A percentile compares a stretch with the other conserved stretches of the same genome.
These are phyloP conservation scores for Erebia palarica DNA, from an alignment of 2,888 invertebrate genomes.

Conservation along the genomic window DNA sequence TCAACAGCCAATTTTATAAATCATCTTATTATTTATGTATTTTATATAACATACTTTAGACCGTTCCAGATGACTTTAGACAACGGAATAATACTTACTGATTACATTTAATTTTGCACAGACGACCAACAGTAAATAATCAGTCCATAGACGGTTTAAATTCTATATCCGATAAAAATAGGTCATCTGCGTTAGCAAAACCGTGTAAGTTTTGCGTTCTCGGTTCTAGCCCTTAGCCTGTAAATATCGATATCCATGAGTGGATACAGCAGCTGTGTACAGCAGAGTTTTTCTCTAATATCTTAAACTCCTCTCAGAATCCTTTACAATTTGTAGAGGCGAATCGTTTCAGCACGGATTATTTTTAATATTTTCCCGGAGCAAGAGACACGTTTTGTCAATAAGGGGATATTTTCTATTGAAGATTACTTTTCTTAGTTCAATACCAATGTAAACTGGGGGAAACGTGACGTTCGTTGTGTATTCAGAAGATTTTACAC, in stretches of 20 bases:
- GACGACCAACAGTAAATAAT: no score
- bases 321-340: slow-evolving; percentile 49
- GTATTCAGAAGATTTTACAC: slow-evolving; percentile 43
- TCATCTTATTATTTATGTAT: no score
- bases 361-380: slow-evolving; percentile 62
- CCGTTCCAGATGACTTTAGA: no score
- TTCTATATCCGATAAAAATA: not conserved
- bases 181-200: not conserved
- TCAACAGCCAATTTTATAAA: no score
- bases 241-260: not conserved
- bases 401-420: slow-evolving; percentile 63
- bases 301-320: slow-evolving; percentile 36
- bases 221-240: not conserved
- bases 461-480: slow-evolving; percentile 52
- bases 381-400: slow-evolving; percentile 74
- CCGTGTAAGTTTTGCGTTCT: not conserved
- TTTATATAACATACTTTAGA: no score
- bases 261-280: not conserved
- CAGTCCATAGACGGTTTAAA: not conserved
- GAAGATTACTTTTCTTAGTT: slow-evolving; percentile 65
- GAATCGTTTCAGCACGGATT: slow-evolving; percentile 53
- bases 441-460: slow-evolving; percentile 68
- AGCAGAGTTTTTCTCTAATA: slow-evolving; percentile 13
- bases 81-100: no score
- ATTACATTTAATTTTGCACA: no score